Evolutionary conservation across 2,888 invertebrate genomes (phyloP), one percentile per base, ranked within the genome.

Genomic region (Anarsia innoxiella): DNA sequence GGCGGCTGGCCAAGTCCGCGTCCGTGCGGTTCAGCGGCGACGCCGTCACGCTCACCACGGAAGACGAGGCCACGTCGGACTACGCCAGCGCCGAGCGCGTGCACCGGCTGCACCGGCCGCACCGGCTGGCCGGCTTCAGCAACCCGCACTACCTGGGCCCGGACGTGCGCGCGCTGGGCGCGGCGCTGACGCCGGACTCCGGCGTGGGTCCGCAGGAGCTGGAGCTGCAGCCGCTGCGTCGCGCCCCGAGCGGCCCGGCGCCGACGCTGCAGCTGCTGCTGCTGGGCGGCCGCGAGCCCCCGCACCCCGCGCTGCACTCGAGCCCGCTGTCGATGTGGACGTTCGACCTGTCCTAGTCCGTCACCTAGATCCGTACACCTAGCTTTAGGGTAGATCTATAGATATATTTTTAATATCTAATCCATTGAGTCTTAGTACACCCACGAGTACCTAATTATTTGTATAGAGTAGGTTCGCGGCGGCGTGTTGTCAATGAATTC

Each of bases 281-380:
- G 39, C 87, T 93, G 41, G 94, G 94, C 0, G 95, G 95, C 0
- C 90, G 90, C 53, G 94, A 94, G 66, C 90, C 91, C 32, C 91
- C 92, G 9, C 92, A 93, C 52, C 89, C 91, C 2, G 92, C 93
- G 10, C 88, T 91, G 38, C 90, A 93, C 54, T 90, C 91, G 58
- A 84, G 91, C 53, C 93, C 93, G 6, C 87, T 94, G 23, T 91
- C 93, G 8, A 87, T 94, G 59, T 94, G 94, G 94, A 90, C 90
- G 52, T 86, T 93, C 25, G n/a, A 4, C 25, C 25, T 25, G 8
- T 3, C 8, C 25, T 25, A 25, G 25, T 25, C 25, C 19, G 19
- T 8, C 8, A 19, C 19, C n/a, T n/a, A n/a, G n/a, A n/a, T n/a
- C n/a, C n/a, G n/a, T n/a, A n/a, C n/a, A n/a, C n/a, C n/a, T n/a